Percentiles rank a stretch among this genome's conserved stretches.
These are phyloP conservation scores for Montipora sp. DNA, from an alignment of 64 coral and sea anemone genomes.

Conservation along the genomic window DNA sequence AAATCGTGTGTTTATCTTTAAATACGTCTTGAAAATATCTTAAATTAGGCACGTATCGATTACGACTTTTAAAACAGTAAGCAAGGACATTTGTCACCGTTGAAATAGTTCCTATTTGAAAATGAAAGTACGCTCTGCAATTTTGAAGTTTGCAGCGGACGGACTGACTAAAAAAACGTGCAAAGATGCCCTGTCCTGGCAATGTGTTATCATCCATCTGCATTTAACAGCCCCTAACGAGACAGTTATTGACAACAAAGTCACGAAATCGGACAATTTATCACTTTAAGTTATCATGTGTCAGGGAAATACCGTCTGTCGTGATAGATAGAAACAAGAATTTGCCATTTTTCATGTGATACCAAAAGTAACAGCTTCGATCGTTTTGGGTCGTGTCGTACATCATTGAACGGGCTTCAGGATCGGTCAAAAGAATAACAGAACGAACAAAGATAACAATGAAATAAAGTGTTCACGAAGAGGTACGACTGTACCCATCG, in stretches of 20 bases:
- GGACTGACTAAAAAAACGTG: slow-evolving; percentile 10
- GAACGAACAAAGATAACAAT: too few species aligned
- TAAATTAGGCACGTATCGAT: neutral
- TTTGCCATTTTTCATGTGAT: neutral
- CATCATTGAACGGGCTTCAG: too few species aligned
- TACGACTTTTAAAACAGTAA: neutral
- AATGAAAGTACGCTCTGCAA: neutral
- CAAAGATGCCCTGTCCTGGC: neutral
- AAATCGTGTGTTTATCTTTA: slow-evolving; percentile 1
- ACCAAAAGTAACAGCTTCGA: too few species aligned
- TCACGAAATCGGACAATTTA: slow-evolving; percentile 51
- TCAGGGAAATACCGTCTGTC: slow-evolving; percentile 33
- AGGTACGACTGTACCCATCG: too few species aligned
- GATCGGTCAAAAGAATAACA: too few species aligned
- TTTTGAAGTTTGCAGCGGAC: neutral
- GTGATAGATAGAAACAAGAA: slow-evolving; percentile 18
- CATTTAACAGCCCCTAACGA: slow-evolving; percentile 57
- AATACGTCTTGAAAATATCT: slow-evolving; percentile 44
- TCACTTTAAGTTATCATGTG: slow-evolving; percentile 37
- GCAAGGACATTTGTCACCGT: neutral
- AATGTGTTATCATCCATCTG: slow-evolving; percentile 32
- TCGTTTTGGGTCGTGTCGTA: too few species aligned
- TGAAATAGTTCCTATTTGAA: neutral
- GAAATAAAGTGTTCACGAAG: too few species aligned
- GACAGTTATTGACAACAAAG: slow-evolving; percentile 55